Evolutionary conservation across 2,797 vertebrate species (phyloP).

Genomic region (Smutsia gigantea): DNA sequence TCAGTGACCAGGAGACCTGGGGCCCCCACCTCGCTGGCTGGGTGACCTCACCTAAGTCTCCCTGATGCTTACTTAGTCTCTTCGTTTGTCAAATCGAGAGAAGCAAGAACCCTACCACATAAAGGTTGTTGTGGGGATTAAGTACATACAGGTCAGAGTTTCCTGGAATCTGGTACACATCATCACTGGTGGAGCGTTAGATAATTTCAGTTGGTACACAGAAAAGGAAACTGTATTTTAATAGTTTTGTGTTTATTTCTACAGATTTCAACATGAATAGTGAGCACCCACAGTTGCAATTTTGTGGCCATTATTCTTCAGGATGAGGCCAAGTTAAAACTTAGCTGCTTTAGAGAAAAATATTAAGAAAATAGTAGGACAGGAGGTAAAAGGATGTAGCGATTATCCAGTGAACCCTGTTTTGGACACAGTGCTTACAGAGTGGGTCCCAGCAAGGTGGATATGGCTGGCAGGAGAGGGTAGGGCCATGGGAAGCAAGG

Average conservation of each 20-base stretch:
- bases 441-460: not conserved
- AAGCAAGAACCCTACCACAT: not conserved
- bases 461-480: rapidly evolving
- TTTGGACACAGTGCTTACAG: not conserved
- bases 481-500: rapidly evolving
- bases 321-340: not conserved
- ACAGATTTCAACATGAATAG: not conserved
- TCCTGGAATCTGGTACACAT: not conserved
- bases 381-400: not conserved
- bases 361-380: not conserved
- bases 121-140: not conserved
- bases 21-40: not conserved
- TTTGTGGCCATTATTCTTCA: not conserved
- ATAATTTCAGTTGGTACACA: not conserved
- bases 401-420: rapidly evolving
- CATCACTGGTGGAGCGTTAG: not conserved
- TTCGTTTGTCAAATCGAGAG: not conserved
- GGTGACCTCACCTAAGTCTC: not conserved
- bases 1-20: not conserved
- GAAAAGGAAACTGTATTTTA: not conserved
- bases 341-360: not conserved
- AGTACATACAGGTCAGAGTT: not conserved
- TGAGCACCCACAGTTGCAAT: not conserved
- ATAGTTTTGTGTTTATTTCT: not conserved
- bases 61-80: not conserved